Base-by-base conservation (phyloP, 2,797 vertebrate genomes). In the Salmo trutta region DNA sequence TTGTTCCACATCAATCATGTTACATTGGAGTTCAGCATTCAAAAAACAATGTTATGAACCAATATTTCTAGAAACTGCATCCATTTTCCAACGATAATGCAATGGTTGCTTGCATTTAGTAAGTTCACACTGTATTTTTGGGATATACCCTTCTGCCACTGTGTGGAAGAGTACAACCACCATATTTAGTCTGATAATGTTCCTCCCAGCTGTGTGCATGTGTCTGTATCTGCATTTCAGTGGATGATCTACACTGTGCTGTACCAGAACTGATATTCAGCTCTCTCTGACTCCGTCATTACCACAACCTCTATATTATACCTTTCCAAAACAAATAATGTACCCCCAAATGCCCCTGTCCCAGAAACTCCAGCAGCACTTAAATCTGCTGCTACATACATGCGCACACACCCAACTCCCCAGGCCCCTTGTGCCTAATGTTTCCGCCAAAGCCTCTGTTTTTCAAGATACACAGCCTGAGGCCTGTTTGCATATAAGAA, bases 241-340 rank as follows among this genome's bases (percentile, higher is more conserved):
- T 78, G 68, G 79, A 76, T 5, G 27, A 71, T 73, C 79, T 64
- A 41, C 70, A 79, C 71, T 77, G 80, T 29, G 76, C 84, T 83
- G 81, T 78, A 82, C 83, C 82, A 79, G 76, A 84, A 81, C 80
- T 70, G 79, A 72, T 54, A n/a, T 56, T 10, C 27, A 21, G 21
- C 16, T 73, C 52, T 56, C 17, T 85, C 77, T 81, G 74, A 79
- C 83, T 81, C 64, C 41, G 52, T 69, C 73, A 75, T 75, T 56
- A 68, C 80, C 68, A 31, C 17, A 78, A 84, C 56, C 59, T 73
- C 74, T 27, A 86, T 78, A 83, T 85, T 79, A 81, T 77, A 83
- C 75, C 62, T 52, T 79, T 83, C 73, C 76, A 70, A 82, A 90
- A 84, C 83, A 86, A 81, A 86, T 84, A 71, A 82, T 88, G 87